These are phyloP conservation scores for Microchrysa polita DNA, from an alignment of 2,888 invertebrate species.

Conservation along the genomic window DNA sequence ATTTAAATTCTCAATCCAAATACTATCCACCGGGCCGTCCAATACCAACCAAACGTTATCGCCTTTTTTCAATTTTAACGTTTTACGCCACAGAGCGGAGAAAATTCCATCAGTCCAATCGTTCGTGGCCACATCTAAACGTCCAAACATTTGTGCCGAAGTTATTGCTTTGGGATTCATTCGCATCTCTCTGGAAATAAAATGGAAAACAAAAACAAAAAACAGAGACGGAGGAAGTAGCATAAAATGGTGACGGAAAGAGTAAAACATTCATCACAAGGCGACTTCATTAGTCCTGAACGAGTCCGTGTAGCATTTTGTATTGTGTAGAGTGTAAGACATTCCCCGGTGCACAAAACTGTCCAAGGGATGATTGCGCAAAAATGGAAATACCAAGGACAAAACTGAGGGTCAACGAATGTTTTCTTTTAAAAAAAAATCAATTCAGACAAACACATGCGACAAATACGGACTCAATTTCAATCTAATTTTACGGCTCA, in stretches of 20 bases:
- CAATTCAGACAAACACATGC: too few species aligned
- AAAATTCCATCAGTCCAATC: slow-evolving; percentile 99
- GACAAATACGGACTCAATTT: too few species aligned
- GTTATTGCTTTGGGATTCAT: slow-evolving; percentile 99
- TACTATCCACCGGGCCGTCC: slow-evolving; percentile 96
- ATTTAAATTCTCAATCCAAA: slow-evolving; percentile 98
- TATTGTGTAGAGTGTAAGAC: too few species aligned
- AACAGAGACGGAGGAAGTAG: not conserved
- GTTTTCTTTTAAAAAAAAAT: too few species aligned
- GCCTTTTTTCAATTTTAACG: slow-evolving; percentile 85
- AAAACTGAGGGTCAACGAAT: not conserved
- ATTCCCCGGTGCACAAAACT: too few species aligned
- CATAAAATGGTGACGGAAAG: too few species aligned
- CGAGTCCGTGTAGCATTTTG: not conserved
- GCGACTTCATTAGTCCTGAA: not conserved
- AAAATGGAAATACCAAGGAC: not conserved
- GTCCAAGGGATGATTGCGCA: not conserved
- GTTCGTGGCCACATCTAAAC: slow-evolving; percentile 95
- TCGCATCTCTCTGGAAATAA: slow-evolving; percentile 84
- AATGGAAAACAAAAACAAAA: too few species aligned
- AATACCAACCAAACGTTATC: slow-evolving; percentile 94
- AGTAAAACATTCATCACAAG: not conserved
- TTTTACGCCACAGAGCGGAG: slow-evolving; percentile 95
- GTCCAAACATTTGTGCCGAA: slow-evolving; percentile 97
- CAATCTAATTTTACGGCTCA: too few species aligned